Percentiles rank a stretch among this genome's conserved stretches.
Evolutionary conservation across 2,797 vertebrate genomes (phyloP).

Genomic region (Cynopterus sphinx): DNA sequence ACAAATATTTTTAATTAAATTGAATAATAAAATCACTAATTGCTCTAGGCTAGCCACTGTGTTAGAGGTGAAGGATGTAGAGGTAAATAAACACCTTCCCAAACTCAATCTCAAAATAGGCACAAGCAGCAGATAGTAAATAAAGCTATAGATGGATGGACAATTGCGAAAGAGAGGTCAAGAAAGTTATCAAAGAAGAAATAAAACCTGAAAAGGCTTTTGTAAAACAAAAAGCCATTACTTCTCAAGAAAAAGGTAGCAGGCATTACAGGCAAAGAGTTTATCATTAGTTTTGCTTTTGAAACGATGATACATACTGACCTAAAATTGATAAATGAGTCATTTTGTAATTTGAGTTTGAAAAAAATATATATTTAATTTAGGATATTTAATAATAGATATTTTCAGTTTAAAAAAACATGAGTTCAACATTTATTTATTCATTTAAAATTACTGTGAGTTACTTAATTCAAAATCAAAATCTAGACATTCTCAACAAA

Average conservation of each 20-base stretch:
- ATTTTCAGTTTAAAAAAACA: neutral
- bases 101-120: neutral
- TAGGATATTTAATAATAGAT: neutral
- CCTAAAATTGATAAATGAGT: neutral
- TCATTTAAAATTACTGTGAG: neutral
- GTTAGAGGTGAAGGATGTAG: neutral
- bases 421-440: neutral
- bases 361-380: neutral
- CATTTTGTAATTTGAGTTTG: neutral
- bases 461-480: constrained; percentile 21
- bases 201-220: neutral
- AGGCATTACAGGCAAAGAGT: neutral
- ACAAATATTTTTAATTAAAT: neutral
- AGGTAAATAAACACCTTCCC: neutral
- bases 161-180: neutral
- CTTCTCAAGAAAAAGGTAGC: neutral
- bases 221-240: neutral
- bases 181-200: neutral
- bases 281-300: neutral
- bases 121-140: neutral
- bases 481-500: neutral
- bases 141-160: neutral
- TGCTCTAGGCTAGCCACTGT: neutral
- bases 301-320: neutral
- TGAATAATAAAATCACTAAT: neutral